phyloP scores from a whole-genome alignment of 2,888 invertebrate genomes.

The Stenodema calcarata region DNA sequence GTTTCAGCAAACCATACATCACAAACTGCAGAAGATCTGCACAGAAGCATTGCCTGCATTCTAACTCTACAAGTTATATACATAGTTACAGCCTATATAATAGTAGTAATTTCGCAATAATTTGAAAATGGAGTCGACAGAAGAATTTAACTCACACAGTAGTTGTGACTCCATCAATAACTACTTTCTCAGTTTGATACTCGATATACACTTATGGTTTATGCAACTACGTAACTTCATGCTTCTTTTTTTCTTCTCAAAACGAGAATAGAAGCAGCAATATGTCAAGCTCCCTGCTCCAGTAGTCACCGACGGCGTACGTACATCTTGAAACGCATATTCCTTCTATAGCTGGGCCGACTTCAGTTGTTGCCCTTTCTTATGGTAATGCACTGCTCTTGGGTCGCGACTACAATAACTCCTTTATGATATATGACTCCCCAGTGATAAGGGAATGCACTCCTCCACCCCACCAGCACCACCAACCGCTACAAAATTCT shows the following conservation, averaged over 20 bases:
- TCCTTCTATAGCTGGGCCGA: background rate
- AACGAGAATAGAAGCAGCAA: background rate
- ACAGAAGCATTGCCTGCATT: too few relatives aligned
- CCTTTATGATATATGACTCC: slow-evolving; percentile 17
- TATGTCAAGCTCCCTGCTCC: background rate
- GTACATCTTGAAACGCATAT: background rate
- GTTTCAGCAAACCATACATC: too few relatives aligned
- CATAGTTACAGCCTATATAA: too few relatives aligned
- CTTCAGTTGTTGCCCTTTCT: slow-evolving; percentile 18
- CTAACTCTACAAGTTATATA: too few relatives aligned
- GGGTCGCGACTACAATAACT: slow-evolving; percentile 22
- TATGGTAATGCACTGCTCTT: slow-evolving; percentile 23
- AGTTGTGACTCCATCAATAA: too few relatives aligned
- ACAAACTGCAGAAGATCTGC: too few relatives aligned
- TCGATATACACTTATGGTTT: too few relatives aligned
- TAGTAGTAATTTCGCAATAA: too few relatives aligned
- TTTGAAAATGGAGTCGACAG: too few relatives aligned
- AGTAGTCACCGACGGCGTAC: background rate
- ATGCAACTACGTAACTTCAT: background rate
- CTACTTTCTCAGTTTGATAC: too few relatives aligned
- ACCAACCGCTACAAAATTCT: background rate
- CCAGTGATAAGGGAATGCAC: background rate
- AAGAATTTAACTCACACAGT: too few relatives aligned
- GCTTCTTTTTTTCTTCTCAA: background rate
- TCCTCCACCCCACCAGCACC: background rate